Base-by-base conservation (phyloP, 2,797 vertebrate species). In the Stomatorhinus walkeri region DNA sequence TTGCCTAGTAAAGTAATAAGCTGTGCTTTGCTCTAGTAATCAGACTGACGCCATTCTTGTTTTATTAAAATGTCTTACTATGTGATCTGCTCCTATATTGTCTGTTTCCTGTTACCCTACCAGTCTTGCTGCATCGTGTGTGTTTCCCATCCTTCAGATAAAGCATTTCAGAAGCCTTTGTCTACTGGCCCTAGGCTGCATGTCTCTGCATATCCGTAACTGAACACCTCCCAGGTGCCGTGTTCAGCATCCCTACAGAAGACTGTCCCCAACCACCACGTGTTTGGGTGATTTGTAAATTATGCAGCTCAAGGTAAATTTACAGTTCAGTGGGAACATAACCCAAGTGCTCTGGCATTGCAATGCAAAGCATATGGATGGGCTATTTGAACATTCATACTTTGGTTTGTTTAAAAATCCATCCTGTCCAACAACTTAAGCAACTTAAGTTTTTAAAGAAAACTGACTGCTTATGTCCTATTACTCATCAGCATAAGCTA, bases 21-120 rank as follows among this genome's bases (percentile, higher is more conserved):
- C 76, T 81, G 76, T n/a, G 40, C 76, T 46, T 81, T 46, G 76
- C 76, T 81, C 76, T 46, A 46, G 76, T 81, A 81, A 81, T 81
- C 76, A 46, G 16, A 81, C 76, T 81, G 76, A 81, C 76, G 3
- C 40, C 36, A 46, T 79, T 19, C 72, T 79, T 19, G 7, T 79
- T 79, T 79, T 36, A 79, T 81, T 81, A 81, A 79, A 81, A 81
- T 1, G 28, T 81, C 76, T 79, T 43, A 43, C 36, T 46, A 81
- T 46, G 40, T 81, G 36, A 81, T 81, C 36, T 81, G 40, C 40
- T 81, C 19, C 76, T n/a, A 6, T 43, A 40, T 46, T 46, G 72
- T 43, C 76, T 46, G 76, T 9, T 46, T 46, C 76, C 40, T 72
- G 68, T 72, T 19, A 16, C 32, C 68, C 68, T 72, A 72, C 68